Evolutionary conservation across 2,888 invertebrate species (phyloP), one percentile per base, ranked within the genome.

Genomic region (Watsonalla binaria): DNA sequence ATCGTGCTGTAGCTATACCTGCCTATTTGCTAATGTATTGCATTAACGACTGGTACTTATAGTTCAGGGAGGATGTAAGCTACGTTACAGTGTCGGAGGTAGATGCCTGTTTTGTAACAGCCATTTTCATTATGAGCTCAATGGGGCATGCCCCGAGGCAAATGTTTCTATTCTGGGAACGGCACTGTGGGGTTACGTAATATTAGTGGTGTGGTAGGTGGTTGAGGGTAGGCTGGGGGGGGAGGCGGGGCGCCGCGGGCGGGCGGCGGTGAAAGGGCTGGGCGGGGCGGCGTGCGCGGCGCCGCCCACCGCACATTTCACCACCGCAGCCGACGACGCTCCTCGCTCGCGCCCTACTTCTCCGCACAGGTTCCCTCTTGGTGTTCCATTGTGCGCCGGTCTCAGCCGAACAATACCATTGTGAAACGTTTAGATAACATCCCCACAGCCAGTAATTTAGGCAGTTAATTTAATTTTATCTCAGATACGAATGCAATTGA

Each of bases 191-290:
- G 76, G 74, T 90, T 86, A 78, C 80, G 86, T 81, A 86, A 89
- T 73, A 54, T 71, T 59, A 67, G 68, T 73, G 48, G 37, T 49
- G 68, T 70, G 68, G 73, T 74, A 76, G 83, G 81, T 82, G 83
- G 82, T 78, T 81, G 80, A 80, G 79, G 78, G 81, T 78, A 75
- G 74, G 75, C 81, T 74, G 74, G 73, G 66, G 78, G 78, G 81
- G 66, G 78, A 78, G 81, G 78, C 75, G 80, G 76, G 77, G 80
- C 78, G 78, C 76, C 71, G 78, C 77, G 78, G 86, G 86, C 86
- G 88, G 86, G 80, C 84, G 83, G 77, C 80, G 83, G 86, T 87
- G 86, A 87, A 86, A 86, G 87, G 86, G 84, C 86, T 84, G 86
- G 88, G 86, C 86, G 87, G 85, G 71, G 84, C 87, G 78, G 84